Percentiles rank a stretch among this genome's conserved stretches.
Evolutionary conservation across 2,113 vertebrate species (phyloP).

Genomic region (Leucopsar rothschildi): DNA sequence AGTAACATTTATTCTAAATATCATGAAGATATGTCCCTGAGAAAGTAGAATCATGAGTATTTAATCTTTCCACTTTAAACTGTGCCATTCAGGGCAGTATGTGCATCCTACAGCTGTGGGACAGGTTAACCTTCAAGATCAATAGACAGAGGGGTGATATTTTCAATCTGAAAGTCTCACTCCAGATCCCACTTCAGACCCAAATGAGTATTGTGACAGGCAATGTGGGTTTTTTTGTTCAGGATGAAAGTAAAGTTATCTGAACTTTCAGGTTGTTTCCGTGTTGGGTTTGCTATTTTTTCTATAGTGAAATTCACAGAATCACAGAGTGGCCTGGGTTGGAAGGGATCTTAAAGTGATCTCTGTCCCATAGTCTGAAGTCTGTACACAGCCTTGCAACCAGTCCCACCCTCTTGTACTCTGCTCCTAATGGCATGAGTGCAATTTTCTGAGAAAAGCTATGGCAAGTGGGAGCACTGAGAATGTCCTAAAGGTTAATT

Average conservation of each 20-base stretch:
- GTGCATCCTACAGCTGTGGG: not conserved
- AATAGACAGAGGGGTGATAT: not conserved
- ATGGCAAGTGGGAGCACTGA: not conserved
- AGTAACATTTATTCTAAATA: not conserved
- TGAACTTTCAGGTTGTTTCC: not conserved
- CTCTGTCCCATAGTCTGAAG: not conserved
- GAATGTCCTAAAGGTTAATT: not conserved
- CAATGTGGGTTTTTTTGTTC: not conserved
- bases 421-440: not conserved
- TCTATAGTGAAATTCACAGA: not conserved
- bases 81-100: not conserved
- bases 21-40: rapidly evolving
- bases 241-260: not conserved
- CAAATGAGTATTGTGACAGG: not conserved
- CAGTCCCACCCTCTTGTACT: rapidly evolving
- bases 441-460: not conserved
- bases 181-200: not conserved
- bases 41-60: not conserved
- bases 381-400: not conserved
- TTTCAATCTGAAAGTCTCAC: not conserved
- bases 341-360: not conserved
- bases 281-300: rapidly evolving
- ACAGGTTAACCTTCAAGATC: not conserved
- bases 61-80: not conserved
- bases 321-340: not conserved